Evolutionary conservation across 2,888 invertebrate genomes (phyloP).

Genomic region (Synanthedon tipuliformis): DNA sequence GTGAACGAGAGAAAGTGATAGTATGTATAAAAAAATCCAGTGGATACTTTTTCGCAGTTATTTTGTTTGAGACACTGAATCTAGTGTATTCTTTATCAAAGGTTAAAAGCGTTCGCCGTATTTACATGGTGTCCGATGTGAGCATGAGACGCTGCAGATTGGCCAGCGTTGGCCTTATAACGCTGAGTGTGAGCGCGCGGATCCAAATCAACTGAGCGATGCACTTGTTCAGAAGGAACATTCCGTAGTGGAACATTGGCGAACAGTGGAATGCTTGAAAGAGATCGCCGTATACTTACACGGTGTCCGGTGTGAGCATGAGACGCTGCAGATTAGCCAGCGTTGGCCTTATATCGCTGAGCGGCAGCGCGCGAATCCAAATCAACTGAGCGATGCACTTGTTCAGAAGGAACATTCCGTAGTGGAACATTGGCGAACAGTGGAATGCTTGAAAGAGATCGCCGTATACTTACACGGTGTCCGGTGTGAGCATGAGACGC

Average conservation of each 20-base stretch:
- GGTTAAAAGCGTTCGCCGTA: neutral
- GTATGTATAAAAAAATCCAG: too few relatives aligned
- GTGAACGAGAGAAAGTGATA: too few relatives aligned
- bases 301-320: constrained; percentile 34
- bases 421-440: constrained; percentile 86
- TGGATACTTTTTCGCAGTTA: too few relatives aligned
- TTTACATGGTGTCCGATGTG: constrained; percentile 36
- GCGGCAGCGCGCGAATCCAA: constrained; percentile 79
- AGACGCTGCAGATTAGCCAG: constrained; percentile 78
- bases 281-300: constrained; percentile 27
- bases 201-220: constrained; percentile 90
- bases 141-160: constrained; percentile 75
- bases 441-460: constrained; percentile 66
- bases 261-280: constrained; percentile 73
- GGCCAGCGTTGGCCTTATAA: constrained; percentile 80
- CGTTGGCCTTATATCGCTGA: constrained; percentile 81
- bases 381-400: constrained; percentile 94
- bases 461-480: constrained; percentile 36
- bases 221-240: constrained; percentile 93
- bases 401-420: constrained; percentile 91
- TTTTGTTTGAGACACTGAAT: too few relatives aligned
- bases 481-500: constrained; percentile 54
- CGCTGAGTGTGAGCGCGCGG: constrained; percentile 77
- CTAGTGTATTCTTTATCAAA: too few relatives aligned
- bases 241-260: constrained; percentile 88